A percentile compares a stretch with the other conserved stretches of the same genome.
phyloP scores from a whole-genome alignment of 2,888 invertebrate genomes.

The Escarpia spicata region DNA sequence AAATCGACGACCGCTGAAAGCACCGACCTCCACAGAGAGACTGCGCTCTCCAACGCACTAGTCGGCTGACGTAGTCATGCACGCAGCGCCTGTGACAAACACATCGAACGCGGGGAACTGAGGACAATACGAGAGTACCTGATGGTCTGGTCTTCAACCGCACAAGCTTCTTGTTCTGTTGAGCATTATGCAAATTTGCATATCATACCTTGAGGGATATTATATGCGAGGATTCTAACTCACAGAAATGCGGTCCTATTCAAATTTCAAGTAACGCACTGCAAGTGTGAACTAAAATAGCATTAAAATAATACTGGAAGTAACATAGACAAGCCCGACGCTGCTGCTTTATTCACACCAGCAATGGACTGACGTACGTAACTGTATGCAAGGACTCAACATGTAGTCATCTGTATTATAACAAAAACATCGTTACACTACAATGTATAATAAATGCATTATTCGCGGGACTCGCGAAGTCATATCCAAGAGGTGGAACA shows the following conservation, averaged over 20 bases:
- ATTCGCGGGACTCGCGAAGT: too few species aligned
- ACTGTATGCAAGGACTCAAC: too few species aligned
- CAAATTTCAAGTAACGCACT: neutral
- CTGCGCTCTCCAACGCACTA: neutral
- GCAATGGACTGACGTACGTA: too few species aligned
- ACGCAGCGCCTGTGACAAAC: neutral
- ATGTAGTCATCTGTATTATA: too few species aligned
- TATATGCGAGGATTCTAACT: neutral
- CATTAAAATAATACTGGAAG: too few species aligned
- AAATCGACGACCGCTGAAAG: constrained; percentile 31
- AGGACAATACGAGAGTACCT: neutral
- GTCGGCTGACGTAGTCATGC: neutral
- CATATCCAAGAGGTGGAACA: too few species aligned
- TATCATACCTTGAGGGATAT: neutral
- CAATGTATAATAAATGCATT: too few species aligned
- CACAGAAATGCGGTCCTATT: neutral
- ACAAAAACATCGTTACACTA: too few species aligned
- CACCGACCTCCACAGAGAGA: neutral
- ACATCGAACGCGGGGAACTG: neutral
- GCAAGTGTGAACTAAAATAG: neutral
- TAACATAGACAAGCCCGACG: too few species aligned
- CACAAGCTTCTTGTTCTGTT: neutral
- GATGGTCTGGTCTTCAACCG: neutral
- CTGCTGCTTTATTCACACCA: too few species aligned
- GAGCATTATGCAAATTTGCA: neutral